Conservation (phyloP, 2,797 vertebrate species). For the Avahi laniger region DNA sequence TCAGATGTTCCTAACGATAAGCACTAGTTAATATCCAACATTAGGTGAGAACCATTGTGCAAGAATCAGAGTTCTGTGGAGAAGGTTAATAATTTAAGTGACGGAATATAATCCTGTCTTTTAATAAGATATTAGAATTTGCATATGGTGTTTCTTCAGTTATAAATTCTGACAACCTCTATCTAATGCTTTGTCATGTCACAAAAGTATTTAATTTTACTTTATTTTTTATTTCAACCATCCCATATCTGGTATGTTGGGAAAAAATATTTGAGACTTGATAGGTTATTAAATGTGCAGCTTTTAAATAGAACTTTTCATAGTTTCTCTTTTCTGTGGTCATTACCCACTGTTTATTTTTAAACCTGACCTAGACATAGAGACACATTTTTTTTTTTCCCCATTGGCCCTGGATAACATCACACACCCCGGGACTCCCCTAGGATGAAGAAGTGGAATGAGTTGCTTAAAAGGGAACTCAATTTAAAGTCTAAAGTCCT, state of each 20-base stretch:
- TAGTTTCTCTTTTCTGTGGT: background rate
- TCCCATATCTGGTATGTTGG: background rate
- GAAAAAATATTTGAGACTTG: background rate
- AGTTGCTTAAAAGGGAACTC: background rate
- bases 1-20: conserved; percentile 46
- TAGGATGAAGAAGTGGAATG: background rate
- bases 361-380: background rate
- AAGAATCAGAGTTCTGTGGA: background rate
- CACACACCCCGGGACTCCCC: background rate
- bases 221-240: background rate
- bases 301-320: background rate
- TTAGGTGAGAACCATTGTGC: background rate
- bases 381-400: too few relatives aligned
- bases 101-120: conserved; percentile 16
- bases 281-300: background rate
- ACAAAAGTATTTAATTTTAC: background rate
- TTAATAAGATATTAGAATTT: conserved; percentile 58
- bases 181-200: background rate
- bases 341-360: background rate
- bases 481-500: background rate
- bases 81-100: conserved; percentile 64
- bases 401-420: too few relatives aligned
- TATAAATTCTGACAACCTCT: conserved; percentile 15
- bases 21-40: conserved; percentile 5
- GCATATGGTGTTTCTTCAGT: conserved; percentile 21